A percentile compares a stretch with the other conserved stretches of the same genome.
These are phyloP conservation scores for Drosophila seguyi DNA, from an alignment of 1,140 invertebrate genomes.

Conservation along the genomic window DNA sequence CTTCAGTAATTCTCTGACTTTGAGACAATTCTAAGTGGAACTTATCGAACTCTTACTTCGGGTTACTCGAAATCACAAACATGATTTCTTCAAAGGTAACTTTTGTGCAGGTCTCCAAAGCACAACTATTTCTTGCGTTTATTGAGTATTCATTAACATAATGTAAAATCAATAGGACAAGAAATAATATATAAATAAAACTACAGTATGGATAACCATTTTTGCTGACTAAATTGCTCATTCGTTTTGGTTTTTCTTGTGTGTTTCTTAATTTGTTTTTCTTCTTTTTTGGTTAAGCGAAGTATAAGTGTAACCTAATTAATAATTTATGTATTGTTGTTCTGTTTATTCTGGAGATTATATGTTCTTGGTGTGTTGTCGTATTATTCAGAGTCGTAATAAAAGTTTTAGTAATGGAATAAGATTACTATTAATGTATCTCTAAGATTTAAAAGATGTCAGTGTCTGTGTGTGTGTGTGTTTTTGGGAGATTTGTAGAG, in stretches of 20 bases:
- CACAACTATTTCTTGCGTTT: background rate
- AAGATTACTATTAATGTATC: conserved; percentile 22
- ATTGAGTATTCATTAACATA: background rate
- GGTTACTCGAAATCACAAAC: conserved; percentile 1
- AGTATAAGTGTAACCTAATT: conserved; percentile 22
- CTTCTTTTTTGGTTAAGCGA: conserved; percentile 15
- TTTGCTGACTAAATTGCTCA: conserved; percentile 13
- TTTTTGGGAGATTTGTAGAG: background rate
- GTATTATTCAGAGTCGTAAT: conserved; percentile 12
- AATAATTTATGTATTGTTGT: conserved; percentile 20
- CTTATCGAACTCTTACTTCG: background rate
- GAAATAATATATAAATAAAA: background rate
- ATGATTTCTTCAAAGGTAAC: background rate
- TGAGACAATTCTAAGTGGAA: background rate
- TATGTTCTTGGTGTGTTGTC: conserved; percentile 15
- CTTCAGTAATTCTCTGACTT: background rate
- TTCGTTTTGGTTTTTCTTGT: conserved; percentile 4
- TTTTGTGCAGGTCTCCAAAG: conserved; percentile 6
- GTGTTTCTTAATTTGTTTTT: no score
- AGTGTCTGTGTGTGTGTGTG: background rate
- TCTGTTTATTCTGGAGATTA: conserved; percentile 24
- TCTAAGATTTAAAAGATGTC: conserved; percentile 9
- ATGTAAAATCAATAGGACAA: background rate
- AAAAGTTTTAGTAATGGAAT: conserved; percentile 24
- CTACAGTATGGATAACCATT: background rate